Conservation (phyloP, 1,140 invertebrate genomes). For the Aphaenogaster floridana region DNA sequence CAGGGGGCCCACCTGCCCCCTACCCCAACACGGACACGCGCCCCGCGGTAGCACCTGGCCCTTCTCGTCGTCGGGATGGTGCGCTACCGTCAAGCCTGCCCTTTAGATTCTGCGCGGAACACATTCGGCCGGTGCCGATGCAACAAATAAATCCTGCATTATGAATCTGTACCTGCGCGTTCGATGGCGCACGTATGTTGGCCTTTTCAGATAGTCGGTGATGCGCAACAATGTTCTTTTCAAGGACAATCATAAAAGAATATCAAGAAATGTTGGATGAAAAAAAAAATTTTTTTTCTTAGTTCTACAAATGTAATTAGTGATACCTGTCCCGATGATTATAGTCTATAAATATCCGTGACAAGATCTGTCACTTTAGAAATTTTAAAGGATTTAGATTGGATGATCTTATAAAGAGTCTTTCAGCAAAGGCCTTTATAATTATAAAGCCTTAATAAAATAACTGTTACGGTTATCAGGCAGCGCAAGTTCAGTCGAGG, state of each 20-base stretch:
- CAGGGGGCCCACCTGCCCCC: slow-evolving; percentile 87
- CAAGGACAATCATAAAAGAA: slow-evolving; percentile 11
- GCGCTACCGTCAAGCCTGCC: slow-evolving; percentile 52
- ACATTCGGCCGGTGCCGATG: slow-evolving; percentile 58
- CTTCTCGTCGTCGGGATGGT: slow-evolving; percentile 72
- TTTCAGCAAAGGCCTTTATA: background rate
- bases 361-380: background rate
- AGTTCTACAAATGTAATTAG: background rate
- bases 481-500: background rate
- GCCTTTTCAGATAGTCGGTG: slow-evolving; percentile 22
- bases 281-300: background rate
- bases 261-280: background rate
- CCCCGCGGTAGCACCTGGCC: slow-evolving; percentile 85
- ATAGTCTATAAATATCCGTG: background rate
- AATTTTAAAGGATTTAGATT: background rate
- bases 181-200: slow-evolving; percentile 19
- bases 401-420: background rate
- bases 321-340: background rate
- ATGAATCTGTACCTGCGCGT: slow-evolving; percentile 41
- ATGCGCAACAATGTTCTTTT: slow-evolving; percentile 38
- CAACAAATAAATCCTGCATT: slow-evolving; percentile 65
- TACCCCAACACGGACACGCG: slow-evolving; percentile 85
- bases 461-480: slow-evolving; percentile 23
- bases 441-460: slow-evolving; percentile 31
- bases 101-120: slow-evolving; percentile 55